Conservation (phyloP, 2,113 vertebrate species). For the Equus quagga region DNA sequence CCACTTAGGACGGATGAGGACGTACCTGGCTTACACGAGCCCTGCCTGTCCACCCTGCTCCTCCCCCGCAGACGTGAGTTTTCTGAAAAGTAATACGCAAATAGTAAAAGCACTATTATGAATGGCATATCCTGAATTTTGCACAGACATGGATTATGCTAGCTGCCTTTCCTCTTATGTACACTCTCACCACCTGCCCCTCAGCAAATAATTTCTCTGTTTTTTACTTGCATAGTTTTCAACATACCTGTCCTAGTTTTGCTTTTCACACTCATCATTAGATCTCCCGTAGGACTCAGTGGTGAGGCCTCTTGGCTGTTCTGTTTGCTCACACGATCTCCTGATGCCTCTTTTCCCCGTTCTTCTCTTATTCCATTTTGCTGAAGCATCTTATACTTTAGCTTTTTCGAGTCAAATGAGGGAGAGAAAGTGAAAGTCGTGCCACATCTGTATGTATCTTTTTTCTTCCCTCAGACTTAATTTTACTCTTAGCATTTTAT, state of each 20-base stretch:
- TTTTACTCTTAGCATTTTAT: not conserved
- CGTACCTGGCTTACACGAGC: no score
- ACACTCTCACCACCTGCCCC: no score
- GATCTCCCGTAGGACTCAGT: not conserved
- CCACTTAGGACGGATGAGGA: not conserved
- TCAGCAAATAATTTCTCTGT: not conserved
- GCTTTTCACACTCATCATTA: not conserved
- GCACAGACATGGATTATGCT: not conserved
- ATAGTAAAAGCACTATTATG: not conserved
- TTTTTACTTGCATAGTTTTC: not conserved
- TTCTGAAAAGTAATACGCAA: not conserved
- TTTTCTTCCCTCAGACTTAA: not conserved
- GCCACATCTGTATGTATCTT: not conserved
- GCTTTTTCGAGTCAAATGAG: not conserved
- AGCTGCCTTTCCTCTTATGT: not conserved
- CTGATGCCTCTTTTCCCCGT: not conserved
- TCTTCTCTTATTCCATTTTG: slow-evolving; percentile 36
- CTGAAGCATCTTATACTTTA: not conserved
- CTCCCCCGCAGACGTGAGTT: not conserved
- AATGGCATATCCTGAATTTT: not conserved
- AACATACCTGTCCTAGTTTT: not conserved
- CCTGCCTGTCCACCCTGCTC: not conserved
- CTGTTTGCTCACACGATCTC: not conserved
- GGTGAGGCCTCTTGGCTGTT: not conserved
- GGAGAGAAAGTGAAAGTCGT: not conserved